Evolutionary conservation across 2,797 vertebrate genomes (phyloP).

Genomic region (Poeciliopsis paucimaculata): DNA sequence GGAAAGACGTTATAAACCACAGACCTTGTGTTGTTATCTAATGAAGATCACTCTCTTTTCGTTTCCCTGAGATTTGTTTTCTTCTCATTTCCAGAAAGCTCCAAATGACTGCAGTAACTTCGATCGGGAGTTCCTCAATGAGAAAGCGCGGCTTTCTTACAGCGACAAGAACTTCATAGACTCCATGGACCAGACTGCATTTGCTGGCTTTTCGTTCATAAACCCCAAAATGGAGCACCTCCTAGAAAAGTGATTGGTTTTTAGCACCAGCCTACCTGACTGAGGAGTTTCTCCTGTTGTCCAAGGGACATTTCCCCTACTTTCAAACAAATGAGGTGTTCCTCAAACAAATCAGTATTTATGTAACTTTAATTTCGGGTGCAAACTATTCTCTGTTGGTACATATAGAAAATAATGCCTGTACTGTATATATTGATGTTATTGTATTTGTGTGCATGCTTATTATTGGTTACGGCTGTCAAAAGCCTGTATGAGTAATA

Average conservation of each 20-base stretch:
- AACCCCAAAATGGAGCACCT: conserved; percentile 92
- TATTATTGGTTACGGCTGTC: conserved; percentile 53
- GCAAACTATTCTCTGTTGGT: conserved; percentile 51
- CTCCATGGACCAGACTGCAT: conserved; percentile 96
- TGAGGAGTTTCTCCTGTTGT: conserved; percentile 31
- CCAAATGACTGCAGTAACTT: conserved; percentile 96
- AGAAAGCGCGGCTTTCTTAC: conserved; percentile 93
- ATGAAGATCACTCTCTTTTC: neutral
- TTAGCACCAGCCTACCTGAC: conserved; percentile 10
- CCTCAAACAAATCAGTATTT: conserved; percentile 54
- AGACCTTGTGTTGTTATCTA: neutral
- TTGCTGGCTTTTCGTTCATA: conserved; percentile 94
- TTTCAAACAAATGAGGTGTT: conserved; percentile 37
- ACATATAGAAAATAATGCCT: conserved; percentile 54
- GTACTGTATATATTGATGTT: conserved; percentile 67
- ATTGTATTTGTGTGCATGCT: conserved; percentile 72
- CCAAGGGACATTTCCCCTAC: conserved; percentile 34
- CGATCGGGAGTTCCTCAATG: conserved; percentile 95
- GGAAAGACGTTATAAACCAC: neutral
- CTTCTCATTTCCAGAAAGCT: conserved; percentile 84
- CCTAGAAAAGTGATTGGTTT: conserved; percentile 82
- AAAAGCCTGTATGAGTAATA: conserved; percentile 56
- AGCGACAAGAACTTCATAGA: conserved; percentile 97
- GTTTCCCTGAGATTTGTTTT: conserved; percentile 30
- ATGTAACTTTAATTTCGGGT: conserved; percentile 50